Evolutionary conservation across 2,113 vertebrate species (phyloP), one percentile per base, ranked within the genome.

Genomic region (Elachura formosa): DNA sequence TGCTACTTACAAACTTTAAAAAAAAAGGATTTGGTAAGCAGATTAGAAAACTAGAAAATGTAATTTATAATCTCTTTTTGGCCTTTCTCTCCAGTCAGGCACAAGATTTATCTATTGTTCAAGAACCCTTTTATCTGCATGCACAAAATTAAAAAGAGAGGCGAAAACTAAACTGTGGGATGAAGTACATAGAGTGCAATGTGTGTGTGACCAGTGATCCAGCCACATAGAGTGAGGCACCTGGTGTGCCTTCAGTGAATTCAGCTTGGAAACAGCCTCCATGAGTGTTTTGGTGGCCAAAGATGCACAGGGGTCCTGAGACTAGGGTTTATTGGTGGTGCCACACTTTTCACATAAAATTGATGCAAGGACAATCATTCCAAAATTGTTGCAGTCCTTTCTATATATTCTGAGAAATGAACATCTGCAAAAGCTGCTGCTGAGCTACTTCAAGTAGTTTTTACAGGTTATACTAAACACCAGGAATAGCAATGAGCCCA

Each of bases 1-100:
- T 93, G 51, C 69, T 89, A 29, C 68, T 96, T 91, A 73, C 61
- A 80, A 11, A 4, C 66, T 82, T 89, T 92, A 85, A 82, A 95
- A 91, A 81, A 85, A 71, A 95, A 84, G 52, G 78, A 90, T 90
- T 64, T 73, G 54, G 58, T 90, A 93, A 96, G 46, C 89, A 89
- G 76, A 54, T 82, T 88, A 81, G 88, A 89, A 91, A 93, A 81
- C 49, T 55, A 73, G 63, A 68, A 90, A 77, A 82, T 26, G 18
- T 45, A 87, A 93, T 61, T 36, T 85, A 74, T 88, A 90, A 94
- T 88, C 74, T 87, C 71, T 63, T 88, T 93, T 79, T 78, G 67
- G 31, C 49, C 68, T 92, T 66, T 89, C 62, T 83, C 40, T 80
- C 85, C 45, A 62, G 31, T 74, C 43, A 51, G 45, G 58, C 61